Conservation (phyloP, 2,113 vertebrate species). For the Irena cyanogastra region DNA sequence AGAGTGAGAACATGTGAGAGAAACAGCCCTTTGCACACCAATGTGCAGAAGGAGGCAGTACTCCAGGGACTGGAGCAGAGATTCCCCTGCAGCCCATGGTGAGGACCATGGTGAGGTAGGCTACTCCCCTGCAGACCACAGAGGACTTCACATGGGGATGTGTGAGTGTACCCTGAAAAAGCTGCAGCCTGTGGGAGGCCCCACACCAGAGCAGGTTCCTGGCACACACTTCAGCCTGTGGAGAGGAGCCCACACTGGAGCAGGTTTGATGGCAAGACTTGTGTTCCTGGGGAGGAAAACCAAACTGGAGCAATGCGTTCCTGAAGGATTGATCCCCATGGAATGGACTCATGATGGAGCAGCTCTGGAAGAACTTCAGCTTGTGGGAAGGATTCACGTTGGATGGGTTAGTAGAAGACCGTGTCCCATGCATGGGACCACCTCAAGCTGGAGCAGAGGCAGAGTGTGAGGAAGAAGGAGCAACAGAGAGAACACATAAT, state of each 20-base stretch:
- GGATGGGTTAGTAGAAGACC: neutral
- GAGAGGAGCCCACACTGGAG: fast-evolving
- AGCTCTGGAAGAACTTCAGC: neutral
- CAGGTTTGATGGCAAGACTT: neutral
- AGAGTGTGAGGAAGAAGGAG: neutral
- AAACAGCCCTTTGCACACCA: neutral
- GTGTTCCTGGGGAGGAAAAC: no score
- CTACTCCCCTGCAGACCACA: neutral
- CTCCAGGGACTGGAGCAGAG: neutral
- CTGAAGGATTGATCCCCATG: neutral
- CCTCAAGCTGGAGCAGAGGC: neutral
- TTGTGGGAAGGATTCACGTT: neutral
- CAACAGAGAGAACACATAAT: neutral
- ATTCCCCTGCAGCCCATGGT: neutral
- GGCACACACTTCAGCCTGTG: neutral
- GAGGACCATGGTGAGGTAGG: neutral
- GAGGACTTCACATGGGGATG: fast-evolving
- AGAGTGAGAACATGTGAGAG: neutral
- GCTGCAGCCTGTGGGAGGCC: neutral
- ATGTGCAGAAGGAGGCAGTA: neutral
- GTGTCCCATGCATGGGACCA: fast-evolving
- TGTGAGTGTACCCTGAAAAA: neutral
- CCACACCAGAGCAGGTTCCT: neutral
- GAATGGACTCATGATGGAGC: neutral
- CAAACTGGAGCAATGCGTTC: neutral